phyloP scores from a whole-genome alignment of 2,113 vertebrate species.

The Elephantulus edwardii region DNA sequence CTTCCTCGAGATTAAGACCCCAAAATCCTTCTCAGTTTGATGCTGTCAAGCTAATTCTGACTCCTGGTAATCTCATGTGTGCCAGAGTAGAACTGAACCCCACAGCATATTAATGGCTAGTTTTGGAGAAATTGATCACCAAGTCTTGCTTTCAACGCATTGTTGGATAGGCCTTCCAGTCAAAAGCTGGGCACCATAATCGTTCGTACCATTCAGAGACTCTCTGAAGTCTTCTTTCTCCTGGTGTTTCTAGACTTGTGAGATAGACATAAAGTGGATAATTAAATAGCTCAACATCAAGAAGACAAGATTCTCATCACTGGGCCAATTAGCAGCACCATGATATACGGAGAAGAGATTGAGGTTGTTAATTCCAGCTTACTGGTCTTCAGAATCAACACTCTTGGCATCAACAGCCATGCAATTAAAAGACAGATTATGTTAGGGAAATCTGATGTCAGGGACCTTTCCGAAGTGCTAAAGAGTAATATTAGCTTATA shows the following conservation, averaged over 20 bases:
- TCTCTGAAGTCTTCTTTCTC: background rate
- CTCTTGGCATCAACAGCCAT: too few species aligned
- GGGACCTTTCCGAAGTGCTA: too few species aligned
- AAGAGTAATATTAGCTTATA: too few species aligned
- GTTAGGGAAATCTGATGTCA: too few species aligned
- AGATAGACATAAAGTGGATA: too few species aligned
- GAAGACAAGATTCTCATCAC: too few species aligned
- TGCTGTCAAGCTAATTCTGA: background rate
- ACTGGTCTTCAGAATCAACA: too few species aligned
- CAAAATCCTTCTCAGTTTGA: background rate
- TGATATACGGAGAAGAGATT: too few species aligned
- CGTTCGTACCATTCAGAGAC: background rate
- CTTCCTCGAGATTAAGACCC: background rate
- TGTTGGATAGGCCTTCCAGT: background rate
- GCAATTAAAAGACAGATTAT: too few species aligned
- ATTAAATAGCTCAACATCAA: too few species aligned
- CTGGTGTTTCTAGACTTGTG: background rate
- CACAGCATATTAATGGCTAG: background rate
- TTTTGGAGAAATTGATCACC: background rate
- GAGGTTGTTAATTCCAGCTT: too few species aligned
- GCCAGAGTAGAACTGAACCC: background rate
- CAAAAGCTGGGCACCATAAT: background rate
- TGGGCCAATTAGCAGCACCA: too few species aligned
- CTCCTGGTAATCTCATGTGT: background rate
- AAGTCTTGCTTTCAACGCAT: background rate